Evolutionary conservation across 2,888 invertebrate genomes (phyloP).

Genomic region (Pardosa pseudoannulata): DNA sequence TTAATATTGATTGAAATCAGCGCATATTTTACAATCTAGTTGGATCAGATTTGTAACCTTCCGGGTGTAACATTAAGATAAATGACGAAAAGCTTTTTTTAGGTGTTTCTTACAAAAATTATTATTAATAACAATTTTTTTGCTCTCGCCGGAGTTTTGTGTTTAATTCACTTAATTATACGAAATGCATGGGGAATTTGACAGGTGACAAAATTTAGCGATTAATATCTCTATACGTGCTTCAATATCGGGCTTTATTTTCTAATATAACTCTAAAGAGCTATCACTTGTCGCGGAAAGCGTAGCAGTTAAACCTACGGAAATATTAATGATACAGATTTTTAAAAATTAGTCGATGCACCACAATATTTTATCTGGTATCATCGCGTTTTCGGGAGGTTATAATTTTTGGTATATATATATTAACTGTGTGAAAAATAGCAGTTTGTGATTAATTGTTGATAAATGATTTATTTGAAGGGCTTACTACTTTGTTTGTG

Average conservation of each 20-base stretch:
- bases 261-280: background rate
- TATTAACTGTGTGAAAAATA: background rate
- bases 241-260: background rate
- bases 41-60: slow-evolving; percentile 14
- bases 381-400: background rate
- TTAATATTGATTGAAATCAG: slow-evolving; percentile 17
- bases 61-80: slow-evolving; percentile 6
- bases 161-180: slow-evolving; percentile 7
- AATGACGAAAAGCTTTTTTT: slow-evolving; percentile 9
- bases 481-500: too few relatives aligned
- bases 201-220: background rate
- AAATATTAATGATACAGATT: slow-evolving; percentile 8
- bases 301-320: background rate
- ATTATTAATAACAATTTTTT: slow-evolving; percentile 7
- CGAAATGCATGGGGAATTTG: background rate
- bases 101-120: background rate
- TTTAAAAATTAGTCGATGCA: background rate
- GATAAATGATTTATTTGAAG: background rate
- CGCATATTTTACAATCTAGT: slow-evolving; percentile 10
- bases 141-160: background rate
- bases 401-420: background rate
- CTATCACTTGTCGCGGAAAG: background rate
- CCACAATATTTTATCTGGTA: background rate
- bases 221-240: background rate
- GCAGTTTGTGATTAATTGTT: background rate